Evolutionary conservation across 2,888 invertebrate genomes (phyloP).

Genomic region (Ischnura elegans): DNA sequence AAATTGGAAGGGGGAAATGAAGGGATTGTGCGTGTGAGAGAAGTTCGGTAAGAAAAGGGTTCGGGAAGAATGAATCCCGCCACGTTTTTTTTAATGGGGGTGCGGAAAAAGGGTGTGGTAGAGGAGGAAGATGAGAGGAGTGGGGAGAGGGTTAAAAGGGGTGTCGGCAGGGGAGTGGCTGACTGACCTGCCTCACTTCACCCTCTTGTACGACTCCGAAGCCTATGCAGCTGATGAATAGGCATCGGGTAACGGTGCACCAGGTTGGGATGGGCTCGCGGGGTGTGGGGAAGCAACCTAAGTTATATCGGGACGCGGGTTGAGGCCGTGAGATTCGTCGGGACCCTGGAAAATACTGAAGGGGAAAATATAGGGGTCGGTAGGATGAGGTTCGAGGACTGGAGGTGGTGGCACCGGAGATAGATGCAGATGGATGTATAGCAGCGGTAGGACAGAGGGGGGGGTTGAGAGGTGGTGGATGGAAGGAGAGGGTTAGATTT

Average conservation of each 20-base stretch:
- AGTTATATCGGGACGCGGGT: neutral
- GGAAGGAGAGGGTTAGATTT: slow-evolving; percentile 1
- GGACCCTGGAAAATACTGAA: slow-evolving; percentile 28
- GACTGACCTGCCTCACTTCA: slow-evolving; percentile 64
- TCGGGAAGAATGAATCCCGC: slow-evolving; percentile 59
- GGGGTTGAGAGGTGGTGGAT: neutral
- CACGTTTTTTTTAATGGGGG: slow-evolving; percentile 49
- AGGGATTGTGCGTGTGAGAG: slow-evolving; percentile 27
- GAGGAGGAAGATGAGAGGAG: slow-evolving; percentile 1
- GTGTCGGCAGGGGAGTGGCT: slow-evolving; percentile 65
- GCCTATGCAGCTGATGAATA: slow-evolving; percentile 64
- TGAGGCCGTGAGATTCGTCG: slow-evolving; percentile 43
- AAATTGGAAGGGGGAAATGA: slow-evolving; percentile 56
- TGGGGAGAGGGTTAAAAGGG: slow-evolving; percentile 1
- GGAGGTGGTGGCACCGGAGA: slow-evolving; percentile 34
- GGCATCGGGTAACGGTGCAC: slow-evolving; percentile 65
- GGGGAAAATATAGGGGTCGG: neutral
- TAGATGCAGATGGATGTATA: slow-evolving; percentile 64
- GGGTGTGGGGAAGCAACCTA: neutral
- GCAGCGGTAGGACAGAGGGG: slow-evolving; percentile 30
- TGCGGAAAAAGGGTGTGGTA: slow-evolving; percentile 58
- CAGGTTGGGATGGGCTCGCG: slow-evolving; percentile 22
- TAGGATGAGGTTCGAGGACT: neutral
- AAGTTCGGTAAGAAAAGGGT: slow-evolving; percentile 56
- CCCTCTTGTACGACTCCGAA: slow-evolving; percentile 55